Evolutionary conservation across 2,888 invertebrate genomes (phyloP).

Genomic region (Schizaphis graminum): DNA sequence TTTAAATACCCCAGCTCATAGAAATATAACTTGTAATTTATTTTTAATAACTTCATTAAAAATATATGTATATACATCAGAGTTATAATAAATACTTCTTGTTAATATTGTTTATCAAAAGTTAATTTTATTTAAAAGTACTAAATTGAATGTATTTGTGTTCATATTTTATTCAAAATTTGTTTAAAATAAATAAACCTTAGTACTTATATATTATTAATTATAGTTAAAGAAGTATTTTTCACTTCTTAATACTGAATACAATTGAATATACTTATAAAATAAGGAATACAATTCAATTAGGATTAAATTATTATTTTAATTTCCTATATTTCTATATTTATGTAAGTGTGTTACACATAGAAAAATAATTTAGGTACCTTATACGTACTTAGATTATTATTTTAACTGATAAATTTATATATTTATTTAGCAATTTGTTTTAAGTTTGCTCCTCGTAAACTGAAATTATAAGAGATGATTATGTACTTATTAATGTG

Average conservation of each 20-base stretch:
- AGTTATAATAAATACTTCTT: not conserved
- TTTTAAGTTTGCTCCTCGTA: not conserved
- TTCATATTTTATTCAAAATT: not conserved
- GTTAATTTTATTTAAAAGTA: not conserved
- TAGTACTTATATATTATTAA: not conserved
- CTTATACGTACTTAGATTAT: not conserved
- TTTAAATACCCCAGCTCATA: not conserved
- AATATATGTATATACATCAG: not conserved
- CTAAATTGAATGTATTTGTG: not conserved
- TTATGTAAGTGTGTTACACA: not conserved
- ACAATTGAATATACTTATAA: not conserved
- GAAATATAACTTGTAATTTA: not conserved
- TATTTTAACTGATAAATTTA: not conserved
- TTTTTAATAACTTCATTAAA: not conserved
- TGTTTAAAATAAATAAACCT: not conserved
- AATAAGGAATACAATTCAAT: not conserved
- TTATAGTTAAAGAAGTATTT: not conserved
- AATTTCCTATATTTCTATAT: not conserved
- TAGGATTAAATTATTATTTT: not conserved
- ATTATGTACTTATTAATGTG: constrained; percentile 44
- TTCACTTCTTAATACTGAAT: not conserved
- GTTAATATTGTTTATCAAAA: not conserved
- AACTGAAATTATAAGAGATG: constrained; percentile 59
- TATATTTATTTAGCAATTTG: constrained; percentile 1
- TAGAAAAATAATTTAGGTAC: not conserved